Conservation (phyloP, 2,888 invertebrate species). For the Limulus polyphemus region DNA sequence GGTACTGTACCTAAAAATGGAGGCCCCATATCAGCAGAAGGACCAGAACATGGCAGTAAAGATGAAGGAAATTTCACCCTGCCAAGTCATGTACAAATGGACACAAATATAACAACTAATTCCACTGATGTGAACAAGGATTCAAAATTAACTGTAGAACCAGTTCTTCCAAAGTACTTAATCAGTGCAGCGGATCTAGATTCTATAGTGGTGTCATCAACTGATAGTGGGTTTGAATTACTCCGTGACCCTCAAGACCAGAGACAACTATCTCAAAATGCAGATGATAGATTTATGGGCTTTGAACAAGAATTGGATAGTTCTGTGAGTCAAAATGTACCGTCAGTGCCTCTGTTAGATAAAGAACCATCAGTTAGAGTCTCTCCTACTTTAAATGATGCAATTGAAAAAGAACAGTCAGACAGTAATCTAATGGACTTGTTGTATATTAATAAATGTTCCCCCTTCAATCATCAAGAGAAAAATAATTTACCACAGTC, state of each 20-base stretch:
- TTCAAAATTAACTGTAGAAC: background rate
- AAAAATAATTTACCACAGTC: too few species aligned
- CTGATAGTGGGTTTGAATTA: background rate
- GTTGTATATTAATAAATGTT: too few species aligned
- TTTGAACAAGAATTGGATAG: conserved; percentile 3
- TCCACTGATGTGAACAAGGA: too few species aligned
- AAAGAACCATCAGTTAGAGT: too few species aligned
- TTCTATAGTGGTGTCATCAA: background rate
- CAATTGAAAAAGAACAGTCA: too few species aligned
- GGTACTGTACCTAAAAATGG: too few species aligned
- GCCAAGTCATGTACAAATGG: conserved; percentile 67
- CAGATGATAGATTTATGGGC: background rate
- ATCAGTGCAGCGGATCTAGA: background rate
- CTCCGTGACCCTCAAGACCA: too few species aligned
- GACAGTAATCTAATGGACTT: too few species aligned
- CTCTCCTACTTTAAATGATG: too few species aligned
- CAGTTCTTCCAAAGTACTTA: background rate
- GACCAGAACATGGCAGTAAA: conserved; percentile 43
- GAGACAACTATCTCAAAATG: too few species aligned
- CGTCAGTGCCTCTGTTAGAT: too few species aligned
- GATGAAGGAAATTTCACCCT: conserved; percentile 73
- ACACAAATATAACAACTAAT: conserved; percentile 39
- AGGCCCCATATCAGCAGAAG: background rate
- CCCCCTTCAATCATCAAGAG: too few species aligned
- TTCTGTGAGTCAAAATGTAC: background rate